These are phyloP conservation scores for Siniperca knerii DNA, from an alignment of 2,113 vertebrate species.

Conservation along the genomic window DNA sequence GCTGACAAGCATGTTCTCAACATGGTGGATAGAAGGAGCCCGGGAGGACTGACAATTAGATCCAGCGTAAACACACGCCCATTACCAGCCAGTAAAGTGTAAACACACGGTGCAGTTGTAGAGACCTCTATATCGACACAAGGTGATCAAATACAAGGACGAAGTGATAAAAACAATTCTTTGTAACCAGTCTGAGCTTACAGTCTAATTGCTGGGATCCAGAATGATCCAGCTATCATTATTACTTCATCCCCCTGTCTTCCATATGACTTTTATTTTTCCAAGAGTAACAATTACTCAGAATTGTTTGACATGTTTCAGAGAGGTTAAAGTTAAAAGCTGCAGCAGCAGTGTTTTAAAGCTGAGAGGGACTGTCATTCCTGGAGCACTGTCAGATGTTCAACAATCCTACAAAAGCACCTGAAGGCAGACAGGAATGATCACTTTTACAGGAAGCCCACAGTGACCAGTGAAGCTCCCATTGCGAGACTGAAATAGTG, in stretches of 20 bases:
- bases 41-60: conserved; percentile 57
- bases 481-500: neutral
- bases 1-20: conserved; percentile 70
- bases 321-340: conserved; percentile 7
- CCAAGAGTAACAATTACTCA: neutral
- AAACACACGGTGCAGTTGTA: conserved; percentile 55
- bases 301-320: conserved; percentile 11
- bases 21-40: conserved; percentile 49
- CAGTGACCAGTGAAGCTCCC: neutral
- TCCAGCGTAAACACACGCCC: conserved; percentile 68
- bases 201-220: conserved; percentile 13
- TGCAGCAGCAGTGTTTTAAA: conserved; percentile 2
- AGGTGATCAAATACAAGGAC: conserved; percentile 66
- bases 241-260: neutral
- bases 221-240: neutral
- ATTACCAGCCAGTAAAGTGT: conserved; percentile 64
- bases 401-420: neutral
- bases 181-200: conserved; percentile 18
- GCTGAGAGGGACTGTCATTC: neutral
- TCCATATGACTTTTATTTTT: neutral
- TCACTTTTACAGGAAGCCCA: neutral
- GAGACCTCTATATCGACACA: conserved; percentile 37
- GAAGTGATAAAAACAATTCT: conserved; percentile 28
- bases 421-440: neutral
- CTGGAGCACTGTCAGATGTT: conserved; percentile 10